Evolutionary conservation across 1,140 invertebrate genomes (phyloP).

Genomic region (Hermatobates lingyangjiaoensis): DNA sequence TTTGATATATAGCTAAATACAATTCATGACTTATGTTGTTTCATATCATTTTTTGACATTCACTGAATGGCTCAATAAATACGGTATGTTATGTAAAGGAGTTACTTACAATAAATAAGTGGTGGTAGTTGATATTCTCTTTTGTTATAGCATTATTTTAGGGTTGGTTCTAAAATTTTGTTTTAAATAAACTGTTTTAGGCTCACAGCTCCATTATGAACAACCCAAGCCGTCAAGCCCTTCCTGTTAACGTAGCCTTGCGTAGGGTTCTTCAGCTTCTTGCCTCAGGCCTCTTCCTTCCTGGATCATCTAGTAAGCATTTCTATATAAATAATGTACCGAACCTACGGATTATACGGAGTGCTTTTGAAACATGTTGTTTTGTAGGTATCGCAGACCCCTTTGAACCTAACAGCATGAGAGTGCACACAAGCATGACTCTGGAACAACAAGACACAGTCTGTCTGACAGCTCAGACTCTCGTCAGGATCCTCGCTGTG

Average conservation of each 20-base stretch:
- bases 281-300: conserved; percentile 83
- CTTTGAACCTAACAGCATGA: conserved; percentile 70
- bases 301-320: conserved; percentile 66
- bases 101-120: too few relatives aligned
- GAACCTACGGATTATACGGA: neutral
- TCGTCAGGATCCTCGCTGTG: conserved; percentile 72
- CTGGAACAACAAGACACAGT: conserved; percentile 89
- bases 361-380: neutral
- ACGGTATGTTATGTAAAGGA: too few relatives aligned
- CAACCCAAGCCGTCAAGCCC: conserved; percentile 77
- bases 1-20: too few relatives aligned
- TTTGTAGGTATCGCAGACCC: conserved; percentile 60
- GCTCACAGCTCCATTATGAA: conserved; percentile 95
- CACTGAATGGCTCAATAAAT: too few relatives aligned
- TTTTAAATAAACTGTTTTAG: conserved; percentile 25
- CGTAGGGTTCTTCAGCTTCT: conserved; percentile 72
- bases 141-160: too few relatives aligned
- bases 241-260: conserved; percentile 81
- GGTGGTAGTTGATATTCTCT: too few relatives aligned
- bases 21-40: too few relatives aligned
- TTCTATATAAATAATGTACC: neutral
- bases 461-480: conserved; percentile 75
- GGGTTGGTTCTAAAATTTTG: too few relatives aligned
- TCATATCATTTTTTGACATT: too few relatives aligned
- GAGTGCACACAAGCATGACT: conserved; percentile 78